These are phyloP conservation scores for Gouania willdenowi DNA, from an alignment of 2,797 vertebrate genomes.

Conservation along the genomic window DNA sequence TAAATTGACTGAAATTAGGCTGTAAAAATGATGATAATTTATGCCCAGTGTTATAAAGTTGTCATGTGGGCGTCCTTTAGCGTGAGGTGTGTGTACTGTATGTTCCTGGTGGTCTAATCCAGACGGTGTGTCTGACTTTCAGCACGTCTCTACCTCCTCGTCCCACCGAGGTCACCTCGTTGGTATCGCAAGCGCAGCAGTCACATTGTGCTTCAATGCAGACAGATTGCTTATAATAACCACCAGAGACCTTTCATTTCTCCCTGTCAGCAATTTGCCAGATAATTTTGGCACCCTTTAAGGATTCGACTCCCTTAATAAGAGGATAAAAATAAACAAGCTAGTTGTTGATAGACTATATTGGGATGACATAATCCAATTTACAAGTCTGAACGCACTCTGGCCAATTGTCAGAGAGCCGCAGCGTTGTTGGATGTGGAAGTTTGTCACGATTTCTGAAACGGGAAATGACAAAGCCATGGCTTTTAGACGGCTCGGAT, in stretches of 20 bases:
- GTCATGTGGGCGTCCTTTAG: constrained; percentile 32
- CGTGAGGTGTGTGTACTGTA: constrained; percentile 15
- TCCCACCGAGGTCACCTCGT: constrained; percentile 75
- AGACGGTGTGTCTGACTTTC: constrained; percentile 73
- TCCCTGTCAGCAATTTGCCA: constrained; percentile 79
- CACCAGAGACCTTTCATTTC: constrained; percentile 82
- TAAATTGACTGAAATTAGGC: too few relatives aligned
- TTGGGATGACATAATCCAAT: constrained; percentile 80
- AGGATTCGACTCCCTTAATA: constrained; percentile 76
- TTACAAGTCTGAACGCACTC: constrained; percentile 74
- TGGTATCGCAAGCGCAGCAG: constrained; percentile 81
- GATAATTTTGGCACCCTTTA: constrained; percentile 84
- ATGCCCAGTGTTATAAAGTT: too few relatives aligned
- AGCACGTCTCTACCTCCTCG: constrained; percentile 57
- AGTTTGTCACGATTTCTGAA: constrained; percentile 80
- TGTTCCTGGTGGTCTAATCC: constrained; percentile 63
- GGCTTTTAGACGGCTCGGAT: constrained; percentile 65
- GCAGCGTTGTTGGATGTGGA: constrained; percentile 69
- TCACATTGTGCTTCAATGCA: constrained; percentile 77
- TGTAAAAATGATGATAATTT: too few relatives aligned
- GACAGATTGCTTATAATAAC: constrained; percentile 85
- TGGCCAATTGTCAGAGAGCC: constrained; percentile 64
- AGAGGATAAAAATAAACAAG: constrained; percentile 83
- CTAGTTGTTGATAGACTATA: constrained; percentile 78
- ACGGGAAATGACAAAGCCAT: constrained; percentile 64